A percentile compares a stretch with the other conserved stretches of the same genome.
Conservation (phyloP, 2,888 invertebrate genomes). For the Idaea biselata region DNA sequence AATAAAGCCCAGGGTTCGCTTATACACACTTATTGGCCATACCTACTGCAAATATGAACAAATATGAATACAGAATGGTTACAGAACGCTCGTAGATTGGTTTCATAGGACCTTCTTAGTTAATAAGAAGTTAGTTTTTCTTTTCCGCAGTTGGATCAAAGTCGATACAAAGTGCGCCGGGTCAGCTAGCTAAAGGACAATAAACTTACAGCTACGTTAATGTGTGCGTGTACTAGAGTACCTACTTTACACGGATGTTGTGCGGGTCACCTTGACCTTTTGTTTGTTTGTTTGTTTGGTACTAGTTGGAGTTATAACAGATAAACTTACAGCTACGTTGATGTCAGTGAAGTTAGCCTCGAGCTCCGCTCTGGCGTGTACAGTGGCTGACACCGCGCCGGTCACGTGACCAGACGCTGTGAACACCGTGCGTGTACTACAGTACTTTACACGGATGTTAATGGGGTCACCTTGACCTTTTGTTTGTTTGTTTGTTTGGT, state of each 20-base stretch:
- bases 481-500: no score
- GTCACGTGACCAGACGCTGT: constrained; percentile 53
- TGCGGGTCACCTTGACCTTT: constrained; percentile 38
- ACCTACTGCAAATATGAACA: background rate
- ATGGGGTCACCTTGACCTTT: constrained; percentile 38
- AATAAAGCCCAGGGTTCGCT: no score
- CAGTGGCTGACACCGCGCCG: constrained; percentile 51
- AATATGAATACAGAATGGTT: no score
- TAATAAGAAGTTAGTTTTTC: no score
- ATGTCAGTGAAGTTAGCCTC: constrained; percentile 60
- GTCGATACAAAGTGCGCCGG: no score
- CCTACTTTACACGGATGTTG: constrained; percentile 48
- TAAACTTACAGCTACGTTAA: no score
- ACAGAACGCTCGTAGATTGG: no score
- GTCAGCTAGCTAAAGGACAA: no score
- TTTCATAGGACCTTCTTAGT: background rate
- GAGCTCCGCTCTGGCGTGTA: constrained; percentile 55
- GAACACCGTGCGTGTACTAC: constrained; percentile 39
- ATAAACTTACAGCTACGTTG: constrained; percentile 56
- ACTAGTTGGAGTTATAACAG: background rate
- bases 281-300: no score
- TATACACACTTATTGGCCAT: no score
- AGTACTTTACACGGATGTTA: constrained; percentile 53
- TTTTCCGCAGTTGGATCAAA: no score
- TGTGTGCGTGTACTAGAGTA: constrained; percentile 41